Evolutionary conservation across 2,888 invertebrate species (phyloP), one percentile per base, ranked within the genome.

Genomic region (Dryococelus australis): DNA sequence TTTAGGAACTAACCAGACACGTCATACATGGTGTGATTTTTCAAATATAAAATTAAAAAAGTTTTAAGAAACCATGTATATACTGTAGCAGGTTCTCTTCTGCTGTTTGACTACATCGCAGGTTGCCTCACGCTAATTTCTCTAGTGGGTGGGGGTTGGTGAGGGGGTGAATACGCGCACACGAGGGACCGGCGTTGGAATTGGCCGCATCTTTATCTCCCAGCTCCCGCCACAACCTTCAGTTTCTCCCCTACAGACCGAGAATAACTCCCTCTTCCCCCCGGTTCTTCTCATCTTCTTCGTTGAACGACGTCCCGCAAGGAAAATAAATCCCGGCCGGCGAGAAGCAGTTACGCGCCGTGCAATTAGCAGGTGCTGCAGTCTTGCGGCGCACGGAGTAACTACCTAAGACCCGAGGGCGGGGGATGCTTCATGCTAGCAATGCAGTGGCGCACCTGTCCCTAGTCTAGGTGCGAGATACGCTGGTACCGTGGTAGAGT

Each of bases 241-340:
- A 35, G 35, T 35, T 35, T 1, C 47, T 47, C 47, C 12, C 47
- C 47, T 6, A 16, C 10, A 47, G 16, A 8, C 65, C 65, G 16
- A 20, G 51, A 8, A 3, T 0, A 12, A 51, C 51, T 2, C 65
- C 65, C 20, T 20, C 24, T n/a, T 1, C 65, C 6, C 65, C 8
- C 65, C 24, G 65, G 12, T 65, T 65, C 65, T 65, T 65, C 65
- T 65, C 65, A 8, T n/a, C 24, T 65, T 65, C 13, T n/a, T 8
- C 65, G 65, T 20, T 20, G 65, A 65, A 65, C 65, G 65, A 24
- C 65, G 65, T 65, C 65, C 65, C 65, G 65, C 0, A n/a, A 65
- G 65, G 65, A 65, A 65, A 65, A 65, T 65, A 65, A 65, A 65
- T 65, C 65, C 65, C 65, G 65, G 65, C 65, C 65, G 65, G 65